Evolutionary conservation across 2,888 invertebrate genomes (phyloP).

Genomic region (Drosophila maculinotata): DNA sequence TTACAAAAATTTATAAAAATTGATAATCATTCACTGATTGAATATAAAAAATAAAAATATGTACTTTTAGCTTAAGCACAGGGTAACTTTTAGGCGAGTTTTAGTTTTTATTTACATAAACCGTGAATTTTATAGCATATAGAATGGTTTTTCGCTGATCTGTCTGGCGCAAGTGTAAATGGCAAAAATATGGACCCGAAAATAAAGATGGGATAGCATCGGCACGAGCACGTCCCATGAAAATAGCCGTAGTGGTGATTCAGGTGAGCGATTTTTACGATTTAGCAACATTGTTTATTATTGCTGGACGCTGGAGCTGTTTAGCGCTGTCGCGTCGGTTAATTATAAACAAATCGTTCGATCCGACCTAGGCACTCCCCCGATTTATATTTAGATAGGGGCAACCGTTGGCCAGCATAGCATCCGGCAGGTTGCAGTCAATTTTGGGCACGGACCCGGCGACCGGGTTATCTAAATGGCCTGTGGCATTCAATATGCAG

Average conservation of each 20-base stretch:
- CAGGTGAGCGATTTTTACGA: constrained; percentile 57
- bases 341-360: constrained; percentile 64
- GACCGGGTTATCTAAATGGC: too few relatives aligned
- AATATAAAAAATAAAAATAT: too few relatives aligned
- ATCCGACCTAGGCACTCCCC: constrained; percentile 28
- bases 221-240: constrained; percentile 15
- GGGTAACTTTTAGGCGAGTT: not conserved
- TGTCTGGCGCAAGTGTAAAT: constrained; percentile 7
- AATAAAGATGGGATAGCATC: constrained; percentile 8
- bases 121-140: not conserved
- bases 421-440: constrained; percentile 14
- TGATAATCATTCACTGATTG: too few relatives aligned
- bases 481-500: constrained; percentile 10
- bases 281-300: constrained; percentile 63
- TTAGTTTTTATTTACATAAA: not conserved
- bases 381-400: constrained; percentile 26
- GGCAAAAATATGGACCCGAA: constrained; percentile 6
- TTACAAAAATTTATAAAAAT: too few relatives aligned
- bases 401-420: too few relatives aligned
- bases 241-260: constrained; percentile 25
- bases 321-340: constrained; percentile 67
- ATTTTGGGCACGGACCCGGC: not conserved
- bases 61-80: too few relatives aligned
- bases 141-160: constrained; percentile 4
- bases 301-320: constrained; percentile 48